Base-by-base conservation (phyloP, 2,797 vertebrate species). In the Peromyscus nudipes region DNA sequence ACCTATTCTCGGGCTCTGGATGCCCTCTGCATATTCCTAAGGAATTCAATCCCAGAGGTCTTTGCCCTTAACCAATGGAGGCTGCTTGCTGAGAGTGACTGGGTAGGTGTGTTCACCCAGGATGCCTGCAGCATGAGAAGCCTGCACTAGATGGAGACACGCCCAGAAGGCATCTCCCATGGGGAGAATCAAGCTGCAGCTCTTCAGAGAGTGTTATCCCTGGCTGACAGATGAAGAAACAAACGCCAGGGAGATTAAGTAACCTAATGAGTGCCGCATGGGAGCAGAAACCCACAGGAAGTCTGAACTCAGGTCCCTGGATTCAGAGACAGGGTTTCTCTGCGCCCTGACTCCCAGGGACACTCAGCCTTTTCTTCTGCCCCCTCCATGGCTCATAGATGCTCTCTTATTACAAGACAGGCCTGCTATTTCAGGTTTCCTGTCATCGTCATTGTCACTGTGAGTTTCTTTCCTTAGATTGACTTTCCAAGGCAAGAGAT, bases 401-500 rank as follows among this genome's bases (percentile, higher is more conserved):
- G 75, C 52, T 67, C 62, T 95, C 43, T 92, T 71, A 37, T 83
- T 37, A 69, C 19, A 88, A 69, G 94, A 69, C 34, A 85, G 85
- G 86, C 93, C 96, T 96, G 92, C 91, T 81, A 81, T 46, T 88
- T 62, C 55, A 23, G 87, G 25, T 71, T 96, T 94, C 75, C 97
- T 96, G 71, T 80, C 95, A 73, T 91, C 95, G 71, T 95, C 89
- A 25, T 93, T 94, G 90, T 97, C 97, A 96, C 62, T 97, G 92
- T 92, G 77, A 90, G 62, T 97, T 98, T 98, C 84, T 83, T 76
- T 96, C 97, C 96, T 97, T 94, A 92, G 49, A 71, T 55, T 96
- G 87, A 92, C 89, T 97, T 98, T 86, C 91, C 65, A 37, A 92
- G 79, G 90, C 77, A 92, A 97, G 93, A 96, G 57, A 85, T 87